These are phyloP conservation scores for Drosophila nikananu DNA, from an alignment of 1,140 invertebrate genomes.

Conservation along the genomic window DNA sequence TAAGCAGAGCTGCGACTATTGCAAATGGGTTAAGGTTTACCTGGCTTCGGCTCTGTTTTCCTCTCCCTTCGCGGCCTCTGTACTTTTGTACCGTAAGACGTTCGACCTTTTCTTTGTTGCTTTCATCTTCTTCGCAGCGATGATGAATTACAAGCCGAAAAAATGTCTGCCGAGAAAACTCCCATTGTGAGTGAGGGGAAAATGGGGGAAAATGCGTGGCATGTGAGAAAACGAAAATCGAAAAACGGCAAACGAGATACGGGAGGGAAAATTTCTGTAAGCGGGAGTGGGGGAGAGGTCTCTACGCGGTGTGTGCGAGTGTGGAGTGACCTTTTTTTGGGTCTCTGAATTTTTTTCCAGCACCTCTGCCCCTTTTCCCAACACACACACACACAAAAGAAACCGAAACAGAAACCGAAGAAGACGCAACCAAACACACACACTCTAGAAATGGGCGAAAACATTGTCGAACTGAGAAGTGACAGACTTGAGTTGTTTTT, in stretches of 20 bases:
- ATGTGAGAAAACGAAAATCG: slow-evolving; percentile 61
- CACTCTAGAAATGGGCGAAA: slow-evolving; percentile 64
- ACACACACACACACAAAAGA: slow-evolving; percentile 27
- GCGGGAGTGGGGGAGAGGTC: slow-evolving; percentile 19
- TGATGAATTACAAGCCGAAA: slow-evolving; percentile 71
- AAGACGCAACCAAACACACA: slow-evolving; percentile 30
- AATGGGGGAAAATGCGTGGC: slow-evolving; percentile 67
- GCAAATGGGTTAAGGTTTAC: slow-evolving; percentile 65
- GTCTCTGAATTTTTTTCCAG: slow-evolving; percentile 14
- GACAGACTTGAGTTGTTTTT: slow-evolving; percentile 44
- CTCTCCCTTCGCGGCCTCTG: slow-evolving; percentile 19
- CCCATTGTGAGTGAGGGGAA: slow-evolving; percentile 51
- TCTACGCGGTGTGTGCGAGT: slow-evolving; percentile 19
- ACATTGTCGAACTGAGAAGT: slow-evolving; percentile 61
- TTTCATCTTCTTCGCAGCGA: slow-evolving; percentile 48
- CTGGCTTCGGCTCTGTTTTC: slow-evolving; percentile 52
- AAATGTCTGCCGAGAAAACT: slow-evolving; percentile 49
- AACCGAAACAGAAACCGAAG: slow-evolving; percentile 33
- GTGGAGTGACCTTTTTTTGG: slow-evolving; percentile 66
- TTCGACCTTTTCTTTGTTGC: slow-evolving; percentile 48
- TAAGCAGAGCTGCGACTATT: slow-evolving; percentile 26
- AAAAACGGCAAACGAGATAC: slow-evolving; percentile 51
- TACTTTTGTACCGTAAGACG: slow-evolving; percentile 18
- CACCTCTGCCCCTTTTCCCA: slow-evolving; percentile 13
- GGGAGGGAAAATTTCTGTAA: slow-evolving; percentile 31